These are phyloP conservation scores for Neolamprologus modestus DNA, from an alignment of 2,113 vertebrate genomes.

Conservation along the genomic window DNA sequence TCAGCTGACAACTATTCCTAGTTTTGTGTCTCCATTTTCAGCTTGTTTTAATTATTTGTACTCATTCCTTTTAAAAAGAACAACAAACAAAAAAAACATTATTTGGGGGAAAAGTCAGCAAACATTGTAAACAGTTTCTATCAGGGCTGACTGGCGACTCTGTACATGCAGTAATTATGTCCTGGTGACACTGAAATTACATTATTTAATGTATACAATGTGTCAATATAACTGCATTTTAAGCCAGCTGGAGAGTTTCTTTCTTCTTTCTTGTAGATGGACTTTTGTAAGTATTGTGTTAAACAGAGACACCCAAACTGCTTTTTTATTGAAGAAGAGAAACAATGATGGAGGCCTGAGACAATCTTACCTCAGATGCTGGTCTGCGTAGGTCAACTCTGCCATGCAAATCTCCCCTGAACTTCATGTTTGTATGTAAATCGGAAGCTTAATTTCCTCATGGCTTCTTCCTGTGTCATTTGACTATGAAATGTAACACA, in stretches of 20 bases:
- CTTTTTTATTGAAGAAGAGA: not conserved
- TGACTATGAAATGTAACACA: conserved; percentile 25
- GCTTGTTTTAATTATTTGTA: not conserved
- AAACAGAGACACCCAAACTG: not conserved
- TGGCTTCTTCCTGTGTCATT: conserved; percentile 23
- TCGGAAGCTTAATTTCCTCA: not conserved
- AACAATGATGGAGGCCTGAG: rapidly evolving
- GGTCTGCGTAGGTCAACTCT: not conserved
- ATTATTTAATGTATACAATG: not conserved
- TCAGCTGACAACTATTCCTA: not conserved
- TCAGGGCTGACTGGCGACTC: rapidly evolving
- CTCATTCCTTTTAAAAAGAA: not conserved
- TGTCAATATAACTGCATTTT: not conserved
- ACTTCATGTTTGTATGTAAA: conserved; percentile 12
- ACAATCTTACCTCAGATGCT: not conserved
- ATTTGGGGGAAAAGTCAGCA: not conserved
- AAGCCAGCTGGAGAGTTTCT: rapidly evolving
- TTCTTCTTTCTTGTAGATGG: not conserved
- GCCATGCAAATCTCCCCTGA: conserved; percentile 10
- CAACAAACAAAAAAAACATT: not conserved
- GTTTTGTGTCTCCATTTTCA: not conserved
- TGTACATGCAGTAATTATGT: not conserved
- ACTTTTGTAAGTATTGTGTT: not conserved
- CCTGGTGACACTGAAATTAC: not conserved
- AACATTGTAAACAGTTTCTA: not conserved